Base-by-base conservation (phyloP, 2,113 vertebrate genomes). In the Pteruthius melanotis region DNA sequence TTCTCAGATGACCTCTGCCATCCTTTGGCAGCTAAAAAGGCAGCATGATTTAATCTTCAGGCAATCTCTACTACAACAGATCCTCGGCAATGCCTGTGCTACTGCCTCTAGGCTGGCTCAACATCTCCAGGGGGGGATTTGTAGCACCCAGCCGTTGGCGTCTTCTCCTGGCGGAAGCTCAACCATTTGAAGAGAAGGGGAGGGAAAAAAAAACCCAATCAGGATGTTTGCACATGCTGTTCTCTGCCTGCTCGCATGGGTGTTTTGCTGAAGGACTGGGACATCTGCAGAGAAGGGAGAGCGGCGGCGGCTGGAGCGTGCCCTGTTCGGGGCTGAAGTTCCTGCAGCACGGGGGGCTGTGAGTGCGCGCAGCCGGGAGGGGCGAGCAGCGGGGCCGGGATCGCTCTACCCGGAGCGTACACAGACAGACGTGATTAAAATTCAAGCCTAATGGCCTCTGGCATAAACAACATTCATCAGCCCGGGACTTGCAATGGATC, bases 361-460 rank as follows among this genome's bases (percentile, higher is more conserved):
- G n/a, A 16, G 87, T 52, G 45, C 24, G 57, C 35, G 23, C 22
- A 23, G 30, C 80, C 24, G 2, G 8, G 33, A n/a, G 49, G 54
- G 50, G 61, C 35, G 42, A 56, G 60, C 86, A 6, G 66, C 33
- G 16, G 44, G 27, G 76, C 21, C 42, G 11, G 70, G 30, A 71
- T 78, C 68, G 91, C 91, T n/a, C 94, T 59, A 27, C 39, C n/a
- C 53, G 5, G 20, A 45, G 90, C 80, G 6, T 15, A 35, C 66
- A 9, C 33, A 23, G 13, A 3, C 79, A 10, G 80, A 21, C 49
- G 57, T 19, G 65, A 65, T 79, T 93, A 57, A 79, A 91, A 89
- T 68, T 79, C 81, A 39, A 93, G 70, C 83, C 98, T 98, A 96
- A 99, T 99, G 99, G 98, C 98, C 89, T 98, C 99, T 82, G 98